Percentiles rank a stretch among this genome's conserved stretches.
Conservation (phyloP, 2,888 invertebrate genomes). For the Parnassius smintheus region DNA sequence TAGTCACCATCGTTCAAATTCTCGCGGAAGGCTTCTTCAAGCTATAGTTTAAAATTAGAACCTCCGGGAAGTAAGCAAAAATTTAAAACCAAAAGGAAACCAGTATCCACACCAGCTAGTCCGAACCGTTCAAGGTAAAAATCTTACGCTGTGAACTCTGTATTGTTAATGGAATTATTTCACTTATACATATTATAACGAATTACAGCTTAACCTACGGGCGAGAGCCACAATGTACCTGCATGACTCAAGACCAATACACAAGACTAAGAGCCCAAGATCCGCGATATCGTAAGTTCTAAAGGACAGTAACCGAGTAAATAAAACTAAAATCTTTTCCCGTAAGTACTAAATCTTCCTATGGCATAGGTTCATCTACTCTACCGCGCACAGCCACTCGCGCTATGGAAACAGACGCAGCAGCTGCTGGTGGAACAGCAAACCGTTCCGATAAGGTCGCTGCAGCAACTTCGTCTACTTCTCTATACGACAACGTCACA, state of each 20-base stretch:
- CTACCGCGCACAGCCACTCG: constrained; percentile 89
- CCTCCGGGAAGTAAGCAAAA: constrained; percentile 93
- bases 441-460: constrained; percentile 87
- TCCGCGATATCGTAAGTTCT: constrained; percentile 85
- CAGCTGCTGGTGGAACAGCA: constrained; percentile 74
- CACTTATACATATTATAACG: neutral
- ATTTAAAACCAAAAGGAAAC: constrained; percentile 93
- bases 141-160: too few species aligned
- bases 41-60: constrained; percentile 97
- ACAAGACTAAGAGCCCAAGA: constrained; percentile 92
- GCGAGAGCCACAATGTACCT: constrained; percentile 95
- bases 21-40: constrained; percentile 97
- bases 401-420: constrained; percentile 84
- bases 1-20: constrained; percentile 99
- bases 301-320: neutral
- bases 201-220: constrained; percentile 64
- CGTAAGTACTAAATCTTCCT: constrained; percentile 25
- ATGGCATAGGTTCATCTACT: constrained; percentile 87
- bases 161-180: too few species aligned
- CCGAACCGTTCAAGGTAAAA: constrained; percentile 87
- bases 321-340: constrained; percentile 7
- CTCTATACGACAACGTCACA: constrained; percentile 92
- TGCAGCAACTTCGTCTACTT: constrained; percentile 93
- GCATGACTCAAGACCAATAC: constrained; percentile 96
- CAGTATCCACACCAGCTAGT: constrained; percentile 95